Conservation (phyloP, 2,888 invertebrate genomes). For the Papilio protenor region DNA sequence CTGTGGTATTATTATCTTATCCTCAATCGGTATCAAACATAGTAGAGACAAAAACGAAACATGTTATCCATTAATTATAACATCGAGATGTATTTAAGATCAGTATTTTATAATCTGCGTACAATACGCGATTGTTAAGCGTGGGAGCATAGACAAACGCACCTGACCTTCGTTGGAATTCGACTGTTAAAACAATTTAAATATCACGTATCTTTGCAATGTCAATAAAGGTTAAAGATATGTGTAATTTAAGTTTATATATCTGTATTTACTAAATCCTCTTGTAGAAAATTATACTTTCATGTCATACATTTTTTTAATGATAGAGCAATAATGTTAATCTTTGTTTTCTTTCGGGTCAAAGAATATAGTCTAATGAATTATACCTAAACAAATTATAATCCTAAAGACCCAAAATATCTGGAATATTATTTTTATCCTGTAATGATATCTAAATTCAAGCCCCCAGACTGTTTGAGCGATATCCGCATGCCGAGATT, state of each 20-base stretch:
- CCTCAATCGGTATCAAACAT: background rate
- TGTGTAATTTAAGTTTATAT: too few relatives aligned
- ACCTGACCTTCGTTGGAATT: conserved; percentile 9
- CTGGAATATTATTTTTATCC: background rate
- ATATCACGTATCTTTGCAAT: conserved; percentile 23
- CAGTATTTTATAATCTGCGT: conserved; percentile 15
- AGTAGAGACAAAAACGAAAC: background rate
- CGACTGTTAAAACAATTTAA: conserved; percentile 24
- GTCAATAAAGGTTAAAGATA: conserved; percentile 6
- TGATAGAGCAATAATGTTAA: background rate
- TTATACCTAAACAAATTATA: background rate
- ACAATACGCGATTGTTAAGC: conserved; percentile 34
- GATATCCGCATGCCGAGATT: conserved; percentile 23
- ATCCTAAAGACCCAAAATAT: too few relatives aligned
- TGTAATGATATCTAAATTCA: background rate
- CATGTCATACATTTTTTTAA: too few relatives aligned
- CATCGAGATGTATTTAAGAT: conserved; percentile 9
- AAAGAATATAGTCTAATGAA: background rate
- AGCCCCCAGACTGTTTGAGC: background rate
- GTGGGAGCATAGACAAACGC: conserved; percentile 21
- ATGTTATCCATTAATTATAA: conserved; percentile 7
- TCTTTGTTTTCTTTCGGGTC: background rate
- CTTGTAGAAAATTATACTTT: background rate
- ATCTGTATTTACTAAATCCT: too few relatives aligned
- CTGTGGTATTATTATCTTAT: background rate